phyloP scores from a whole-genome alignment of 2,888 invertebrate species.

The Tuberolachnus salignus region DNA sequence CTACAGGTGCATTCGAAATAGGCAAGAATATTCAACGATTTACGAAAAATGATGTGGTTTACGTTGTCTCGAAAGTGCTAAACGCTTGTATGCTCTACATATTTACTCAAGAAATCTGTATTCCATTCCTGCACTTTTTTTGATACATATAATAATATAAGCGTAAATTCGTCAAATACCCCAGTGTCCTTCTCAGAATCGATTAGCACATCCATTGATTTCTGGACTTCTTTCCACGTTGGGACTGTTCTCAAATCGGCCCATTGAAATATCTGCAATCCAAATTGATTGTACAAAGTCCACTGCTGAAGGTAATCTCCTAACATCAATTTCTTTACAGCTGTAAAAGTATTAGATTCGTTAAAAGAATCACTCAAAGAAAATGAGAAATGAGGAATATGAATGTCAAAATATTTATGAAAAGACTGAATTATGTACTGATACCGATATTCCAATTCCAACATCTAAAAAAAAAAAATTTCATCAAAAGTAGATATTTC shows the following conservation, averaged over 20 bases:
- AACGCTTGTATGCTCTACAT: slow-evolving; percentile 37
- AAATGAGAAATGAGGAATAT: no score
- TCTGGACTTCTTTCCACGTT: slow-evolving; percentile 26
- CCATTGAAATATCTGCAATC: slow-evolving; percentile 32
- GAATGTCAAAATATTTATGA: no score
- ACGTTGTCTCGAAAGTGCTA: slow-evolving; percentile 31
- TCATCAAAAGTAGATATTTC: no score
- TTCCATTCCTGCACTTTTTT: no score
- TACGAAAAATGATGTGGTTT: no score
- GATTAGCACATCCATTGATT: slow-evolving; percentile 29
- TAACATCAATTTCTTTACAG: slow-evolving; percentile 25
- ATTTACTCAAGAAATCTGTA: slow-evolving; percentile 28
- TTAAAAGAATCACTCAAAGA: no score
- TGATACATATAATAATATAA: no score
- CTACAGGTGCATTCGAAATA: slow-evolving; percentile 10
- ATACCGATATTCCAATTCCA: no score
- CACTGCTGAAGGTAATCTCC: slow-evolving; percentile 30
- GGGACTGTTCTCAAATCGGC: slow-evolving; percentile 17
- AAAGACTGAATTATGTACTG: no score
- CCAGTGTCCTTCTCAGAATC: slow-evolving; percentile 16
- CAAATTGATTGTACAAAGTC: slow-evolving; percentile 12
- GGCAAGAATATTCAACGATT: slow-evolving; percentile 20
- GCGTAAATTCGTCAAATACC: slow-evolving; percentile 27
- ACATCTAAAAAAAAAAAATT: no score
- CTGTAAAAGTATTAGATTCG: no score